These are phyloP conservation scores for Borostomias antarcticus DNA, from an alignment of 2,797 vertebrate genomes.

Conservation along the genomic window DNA sequence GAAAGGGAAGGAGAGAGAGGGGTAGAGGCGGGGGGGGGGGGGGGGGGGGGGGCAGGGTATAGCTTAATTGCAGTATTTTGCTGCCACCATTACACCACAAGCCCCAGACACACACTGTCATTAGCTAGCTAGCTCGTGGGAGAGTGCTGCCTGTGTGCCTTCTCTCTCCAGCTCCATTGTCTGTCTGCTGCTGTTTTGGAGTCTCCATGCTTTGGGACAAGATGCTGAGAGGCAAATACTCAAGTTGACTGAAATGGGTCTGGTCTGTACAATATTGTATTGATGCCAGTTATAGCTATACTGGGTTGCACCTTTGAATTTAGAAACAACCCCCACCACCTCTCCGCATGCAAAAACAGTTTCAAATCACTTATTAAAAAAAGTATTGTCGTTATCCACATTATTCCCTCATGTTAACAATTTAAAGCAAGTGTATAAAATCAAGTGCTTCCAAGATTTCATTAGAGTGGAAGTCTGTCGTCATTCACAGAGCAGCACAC, in stretches of 20 bases:
- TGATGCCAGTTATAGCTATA: no score
- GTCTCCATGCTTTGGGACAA: constrained; percentile 18
- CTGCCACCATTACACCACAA: constrained; percentile 65
- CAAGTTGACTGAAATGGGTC: no score
- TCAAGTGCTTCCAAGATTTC: neutral
- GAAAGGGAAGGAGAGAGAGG: constrained; percentile 48
- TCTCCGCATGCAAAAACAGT: no score
- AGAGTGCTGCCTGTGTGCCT: constrained; percentile 49
- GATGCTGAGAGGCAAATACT: neutral
- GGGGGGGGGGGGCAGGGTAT: constrained; percentile 10
- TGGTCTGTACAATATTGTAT: no score
- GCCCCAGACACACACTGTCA: constrained; percentile 63
- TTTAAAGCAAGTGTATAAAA: no score
- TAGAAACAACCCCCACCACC: no score
- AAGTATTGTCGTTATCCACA: no score
- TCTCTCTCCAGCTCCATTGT: constrained; percentile 55
- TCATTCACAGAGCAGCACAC: constrained; percentile 53
- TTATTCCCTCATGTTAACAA: no score
- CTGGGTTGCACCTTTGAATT: no score
- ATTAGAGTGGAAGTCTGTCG: constrained; percentile 39
- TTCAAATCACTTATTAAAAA: no score
- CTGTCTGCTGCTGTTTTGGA: constrained; percentile 52
- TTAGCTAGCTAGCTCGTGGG: constrained; percentile 55
- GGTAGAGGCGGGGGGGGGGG: no score
- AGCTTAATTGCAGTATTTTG: constrained; percentile 71